Conservation (phyloP, 2,113 vertebrate genomes). For the Girardinichthys multiradiatus region DNA sequence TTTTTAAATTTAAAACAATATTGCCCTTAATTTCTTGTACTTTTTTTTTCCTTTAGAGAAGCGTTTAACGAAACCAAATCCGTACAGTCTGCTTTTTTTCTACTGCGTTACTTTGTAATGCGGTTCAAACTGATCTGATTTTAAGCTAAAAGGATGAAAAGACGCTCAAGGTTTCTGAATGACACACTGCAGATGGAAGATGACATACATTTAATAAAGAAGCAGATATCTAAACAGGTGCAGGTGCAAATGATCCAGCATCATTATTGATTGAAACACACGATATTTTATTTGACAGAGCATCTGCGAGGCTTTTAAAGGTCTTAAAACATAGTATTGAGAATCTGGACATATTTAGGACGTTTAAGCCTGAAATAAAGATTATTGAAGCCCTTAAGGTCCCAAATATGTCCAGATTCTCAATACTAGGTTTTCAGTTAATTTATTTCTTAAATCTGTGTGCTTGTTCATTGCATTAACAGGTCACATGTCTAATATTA, state of each 20-base stretch:
- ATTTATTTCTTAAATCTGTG: too few relatives aligned
- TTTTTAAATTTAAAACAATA: not conserved
- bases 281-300: too few relatives aligned
- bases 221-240: not conserved
- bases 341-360: too few relatives aligned
- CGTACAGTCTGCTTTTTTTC: not conserved
- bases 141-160: conserved; percentile 53
- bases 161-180: conserved; percentile 49
- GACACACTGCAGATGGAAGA: conserved; percentile 56
- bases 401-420: too few relatives aligned
- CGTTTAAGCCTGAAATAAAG: too few relatives aligned
- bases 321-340: too few relatives aligned
- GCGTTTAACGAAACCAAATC: not conserved
- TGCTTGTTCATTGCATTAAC: too few relatives aligned
- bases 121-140: conserved; percentile 21
- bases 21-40: not conserved
- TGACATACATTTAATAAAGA: conserved; percentile 58
- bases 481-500: too few relatives aligned
- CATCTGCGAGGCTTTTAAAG: too few relatives aligned
- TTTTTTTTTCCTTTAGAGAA: not conserved
- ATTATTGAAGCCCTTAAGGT: too few relatives aligned
- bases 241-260: not conserved
- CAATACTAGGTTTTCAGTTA: too few relatives aligned
- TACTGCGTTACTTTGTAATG: conserved; percentile 1
- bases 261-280: too few relatives aligned